Evolutionary conservation across 2,888 invertebrate genomes (phyloP).

Genomic region (Labia minor): DNA sequence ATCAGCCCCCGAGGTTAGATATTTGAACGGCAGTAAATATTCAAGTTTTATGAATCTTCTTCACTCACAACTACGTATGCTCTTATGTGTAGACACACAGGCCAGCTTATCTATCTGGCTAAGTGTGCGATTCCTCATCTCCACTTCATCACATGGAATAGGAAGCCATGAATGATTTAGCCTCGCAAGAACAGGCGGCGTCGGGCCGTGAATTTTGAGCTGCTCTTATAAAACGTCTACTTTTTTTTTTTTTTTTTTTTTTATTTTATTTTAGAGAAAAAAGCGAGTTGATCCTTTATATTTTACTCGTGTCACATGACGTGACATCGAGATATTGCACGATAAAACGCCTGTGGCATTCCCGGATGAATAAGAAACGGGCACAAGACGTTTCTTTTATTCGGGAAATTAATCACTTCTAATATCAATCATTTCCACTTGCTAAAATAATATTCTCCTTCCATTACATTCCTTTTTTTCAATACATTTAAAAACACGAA

Average conservation of each 20-base stretch:
- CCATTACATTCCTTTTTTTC: too few species aligned
- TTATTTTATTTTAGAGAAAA: neutral
- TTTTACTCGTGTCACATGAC: conserved; percentile 13
- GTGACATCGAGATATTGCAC: conserved; percentile 13
- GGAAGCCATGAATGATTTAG: conserved; percentile 5
- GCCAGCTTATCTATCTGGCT: neutral
- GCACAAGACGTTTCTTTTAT: conserved; percentile 13
- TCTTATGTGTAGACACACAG: conserved; percentile 7
- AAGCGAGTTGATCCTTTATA: conserved; percentile 4
- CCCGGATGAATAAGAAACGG: conserved; percentile 5
- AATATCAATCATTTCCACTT: neutral
- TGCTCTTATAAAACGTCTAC: neutral
- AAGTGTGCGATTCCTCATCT: conserved; percentile 13
- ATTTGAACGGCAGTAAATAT: conserved; percentile 13
- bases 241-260: too few species aligned
- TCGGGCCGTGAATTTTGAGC: conserved; percentile 8
- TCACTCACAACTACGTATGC: conserved; percentile 8
- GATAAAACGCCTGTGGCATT: conserved; percentile 5
- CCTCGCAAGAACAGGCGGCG: neutral
- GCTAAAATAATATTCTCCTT: too few species aligned
- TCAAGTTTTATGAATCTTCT: conserved; percentile 8
- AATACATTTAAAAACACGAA: too few species aligned
- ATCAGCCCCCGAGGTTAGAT: conserved; percentile 8
- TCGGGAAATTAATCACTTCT: conserved; percentile 3
- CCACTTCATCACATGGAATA: conserved; percentile 7